Percentiles rank a stretch among this genome's conserved stretches.
Conservation (phyloP, 2,797 vertebrate species). For the Heteromormyrus szaboi region DNA sequence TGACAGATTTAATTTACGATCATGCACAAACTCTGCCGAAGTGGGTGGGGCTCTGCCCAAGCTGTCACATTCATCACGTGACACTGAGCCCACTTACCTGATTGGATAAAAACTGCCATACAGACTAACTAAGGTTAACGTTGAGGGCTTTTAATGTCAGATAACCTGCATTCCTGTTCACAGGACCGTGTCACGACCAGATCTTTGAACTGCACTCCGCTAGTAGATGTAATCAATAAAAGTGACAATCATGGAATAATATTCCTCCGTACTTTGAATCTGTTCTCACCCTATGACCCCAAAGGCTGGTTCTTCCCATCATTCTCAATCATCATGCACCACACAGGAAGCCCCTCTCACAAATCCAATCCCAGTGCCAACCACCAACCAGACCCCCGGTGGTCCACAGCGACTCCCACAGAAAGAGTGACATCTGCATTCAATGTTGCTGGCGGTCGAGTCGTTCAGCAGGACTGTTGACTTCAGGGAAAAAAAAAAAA, state of each 20-base stretch:
- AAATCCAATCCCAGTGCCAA: not conserved
- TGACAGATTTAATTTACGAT: not conserved
- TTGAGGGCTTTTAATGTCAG: conserved; percentile 8
- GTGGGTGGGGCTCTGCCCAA: not conserved
- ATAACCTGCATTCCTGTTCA: conserved; percentile 25
- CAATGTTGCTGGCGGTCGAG: conserved; percentile 25
- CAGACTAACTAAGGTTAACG: not conserved
- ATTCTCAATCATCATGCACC: not conserved
- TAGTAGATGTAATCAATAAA: conserved; percentile 16
- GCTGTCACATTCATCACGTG: not conserved
- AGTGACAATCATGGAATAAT: not conserved
- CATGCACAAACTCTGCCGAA: not conserved
- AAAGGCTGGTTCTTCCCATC: not conserved
- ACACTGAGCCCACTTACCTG: not conserved
- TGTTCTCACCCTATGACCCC: not conserved
- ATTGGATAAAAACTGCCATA: not conserved
- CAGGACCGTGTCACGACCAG: not conserved
- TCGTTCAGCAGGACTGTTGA: conserved; percentile 26
- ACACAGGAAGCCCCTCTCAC: not conserved
- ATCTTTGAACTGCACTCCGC: not conserved
- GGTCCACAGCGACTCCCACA: not conserved
- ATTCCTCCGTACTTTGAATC: not conserved
- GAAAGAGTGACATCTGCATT: conserved; percentile 23
- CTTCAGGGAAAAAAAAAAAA: not conserved
- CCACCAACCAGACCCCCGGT: not conserved